Percentiles rank a stretch among this genome's conserved stretches.
Conservation (phyloP, 2,797 vertebrate genomes). For the Tinamus major region DNA sequence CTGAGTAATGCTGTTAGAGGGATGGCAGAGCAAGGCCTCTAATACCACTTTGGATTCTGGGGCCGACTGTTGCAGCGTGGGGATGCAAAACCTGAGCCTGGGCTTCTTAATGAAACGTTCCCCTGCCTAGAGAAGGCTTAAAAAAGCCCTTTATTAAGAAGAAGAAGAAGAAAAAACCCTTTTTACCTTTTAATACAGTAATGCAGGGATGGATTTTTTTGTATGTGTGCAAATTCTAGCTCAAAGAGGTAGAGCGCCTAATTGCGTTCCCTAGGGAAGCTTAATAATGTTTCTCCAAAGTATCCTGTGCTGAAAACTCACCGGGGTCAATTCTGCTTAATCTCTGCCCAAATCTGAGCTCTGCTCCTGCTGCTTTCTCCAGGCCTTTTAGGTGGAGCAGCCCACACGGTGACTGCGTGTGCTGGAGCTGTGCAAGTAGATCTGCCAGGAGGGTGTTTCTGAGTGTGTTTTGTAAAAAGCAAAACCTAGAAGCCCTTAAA, state of each 20-base stretch:
- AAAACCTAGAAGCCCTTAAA: background rate
- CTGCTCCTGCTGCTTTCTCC: background rate
- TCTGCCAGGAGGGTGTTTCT: background rate
- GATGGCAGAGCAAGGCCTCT: background rate
- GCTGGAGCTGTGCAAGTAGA: no score
- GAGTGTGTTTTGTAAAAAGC: background rate
- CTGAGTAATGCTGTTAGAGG: conserved; percentile 11
- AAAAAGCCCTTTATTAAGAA: background rate
- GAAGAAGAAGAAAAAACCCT: background rate
- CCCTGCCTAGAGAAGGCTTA: conserved; percentile 5
- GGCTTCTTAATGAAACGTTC: background rate
- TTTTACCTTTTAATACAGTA: conserved; percentile 18
- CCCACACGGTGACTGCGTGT: accelerated
- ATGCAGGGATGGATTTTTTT: background rate
- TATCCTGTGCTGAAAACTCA: background rate
- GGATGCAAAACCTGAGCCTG: background rate
- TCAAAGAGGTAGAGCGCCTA: conserved; percentile 31
- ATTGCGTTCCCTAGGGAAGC: conserved; percentile 29
- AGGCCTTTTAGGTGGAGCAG: background rate
- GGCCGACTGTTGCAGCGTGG: background rate
- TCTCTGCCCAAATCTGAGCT: background rate
- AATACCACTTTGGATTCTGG: background rate
- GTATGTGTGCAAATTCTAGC: background rate
- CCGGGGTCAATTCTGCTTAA: background rate
- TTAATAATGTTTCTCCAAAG: conserved; percentile 57